Evolutionary conservation across 2,113 vertebrate genomes (phyloP), one percentile per base, ranked within the genome.

Genomic region (Scolopax mira): DNA sequence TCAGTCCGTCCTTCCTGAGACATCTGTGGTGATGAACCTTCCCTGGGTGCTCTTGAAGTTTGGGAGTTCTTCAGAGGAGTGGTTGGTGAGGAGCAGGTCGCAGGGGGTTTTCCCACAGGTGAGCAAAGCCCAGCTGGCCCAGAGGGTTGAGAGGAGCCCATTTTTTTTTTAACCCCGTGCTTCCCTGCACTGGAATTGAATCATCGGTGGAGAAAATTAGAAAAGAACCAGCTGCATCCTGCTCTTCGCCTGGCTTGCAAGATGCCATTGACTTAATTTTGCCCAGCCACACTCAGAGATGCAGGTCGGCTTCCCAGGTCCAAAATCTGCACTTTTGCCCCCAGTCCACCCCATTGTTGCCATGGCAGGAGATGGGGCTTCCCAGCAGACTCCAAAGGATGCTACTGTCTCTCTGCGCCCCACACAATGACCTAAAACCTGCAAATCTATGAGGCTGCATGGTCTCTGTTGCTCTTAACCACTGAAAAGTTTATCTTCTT

Each of bases 261-360:
- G 66, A 33, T 1, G 3, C 11, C 10, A 24, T 3, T 67, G 30
- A 54, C n/a, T 66, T 58, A 19, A 69, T 75, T 82, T 54, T 3
- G 1, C 13, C 46, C 79, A 18, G 44, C 42, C 6, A 0, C 10
- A 22, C 42, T 39, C 3, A 1, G 65, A 62, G 46, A 18, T 2
- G 2, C 4, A 2, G 55, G 37, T 46, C 2, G 1, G 33, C 70
- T 54, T 60, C 46, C 37, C 12, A 1, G 23, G 8, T n/a, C 44
- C 54, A n/a, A 44, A 28, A 28, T 33, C 44, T 39, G 27, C 5
- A 0, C 13, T 42, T 42, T 66, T 18, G 1, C 11, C 37, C 35
- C 31, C 67, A 37, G 48, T 31, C 30, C 5, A 3, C 28, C 67
- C 49, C 13, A 1, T 18, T 8, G 1, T 31, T 5, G 79, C 33